These are phyloP conservation scores for Setipinna tenuifilis DNA, from an alignment of 2,797 vertebrate genomes.

Conservation along the genomic window DNA sequence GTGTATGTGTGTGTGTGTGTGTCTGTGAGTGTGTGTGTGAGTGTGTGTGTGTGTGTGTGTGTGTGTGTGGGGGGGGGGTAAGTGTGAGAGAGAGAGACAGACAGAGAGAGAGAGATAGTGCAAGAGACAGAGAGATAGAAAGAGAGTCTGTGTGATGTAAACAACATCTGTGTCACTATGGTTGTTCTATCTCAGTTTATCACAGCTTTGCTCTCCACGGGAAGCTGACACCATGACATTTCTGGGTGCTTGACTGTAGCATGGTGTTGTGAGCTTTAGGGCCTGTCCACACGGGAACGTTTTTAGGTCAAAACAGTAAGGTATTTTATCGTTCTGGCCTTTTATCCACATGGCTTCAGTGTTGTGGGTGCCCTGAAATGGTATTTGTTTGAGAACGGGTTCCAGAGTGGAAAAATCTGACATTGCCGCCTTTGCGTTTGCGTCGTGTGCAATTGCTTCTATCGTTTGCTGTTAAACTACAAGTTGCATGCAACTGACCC, in stretches of 20 bases:
- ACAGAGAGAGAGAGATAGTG: background rate
- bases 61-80: background rate
- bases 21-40: background rate
- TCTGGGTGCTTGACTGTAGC: background rate
- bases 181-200: background rate
- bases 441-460: too few relatives aligned
- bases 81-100: background rate
- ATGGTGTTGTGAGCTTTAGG: background rate
- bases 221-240: background rate
- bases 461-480: too few relatives aligned
- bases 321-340: too few relatives aligned
- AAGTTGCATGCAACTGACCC: too few relatives aligned
- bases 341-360: too few relatives aligned
- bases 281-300: too few relatives aligned
- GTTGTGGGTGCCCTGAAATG: too few relatives aligned
- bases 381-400: too few relatives aligned
- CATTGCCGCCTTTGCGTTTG: too few relatives aligned
- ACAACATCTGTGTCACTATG: background rate
- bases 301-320: too few relatives aligned
- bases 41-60: constrained; percentile 11
- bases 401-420: too few relatives aligned
- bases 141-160: background rate
- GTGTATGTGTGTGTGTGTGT: background rate
- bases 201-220: background rate
- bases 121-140: background rate